These are phyloP conservation scores for Chrysemys picta DNA, from an alignment of 2,113 vertebrate species.

Conservation along the genomic window DNA sequence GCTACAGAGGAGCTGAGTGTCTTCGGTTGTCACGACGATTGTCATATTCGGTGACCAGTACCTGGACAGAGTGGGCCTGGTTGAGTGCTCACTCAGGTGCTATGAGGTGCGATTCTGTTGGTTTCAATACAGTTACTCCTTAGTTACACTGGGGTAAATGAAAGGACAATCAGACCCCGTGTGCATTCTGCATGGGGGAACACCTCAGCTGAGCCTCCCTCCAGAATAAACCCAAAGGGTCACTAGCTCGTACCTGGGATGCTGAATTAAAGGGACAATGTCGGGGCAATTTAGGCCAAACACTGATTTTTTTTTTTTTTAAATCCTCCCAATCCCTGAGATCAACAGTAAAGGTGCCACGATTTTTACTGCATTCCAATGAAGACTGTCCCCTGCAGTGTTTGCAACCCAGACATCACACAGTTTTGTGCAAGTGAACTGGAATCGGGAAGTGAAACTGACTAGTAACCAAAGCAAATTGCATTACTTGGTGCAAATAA, in stretches of 20 bases:
- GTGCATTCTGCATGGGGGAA: not conserved
- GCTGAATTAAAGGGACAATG: not conserved
- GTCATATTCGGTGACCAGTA: not conserved
- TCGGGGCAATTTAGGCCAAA: not conserved
- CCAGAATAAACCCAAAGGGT: not conserved
- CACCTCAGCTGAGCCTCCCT: not conserved
- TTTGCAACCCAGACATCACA: not conserved
- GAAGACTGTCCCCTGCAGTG: fast-evolving
- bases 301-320: fast-evolving
- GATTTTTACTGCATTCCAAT: not conserved
- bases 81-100: not conserved
- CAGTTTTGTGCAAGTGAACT: not conserved
- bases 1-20: not conserved
- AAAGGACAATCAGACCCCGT: fast-evolving
- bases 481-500: slow-evolving; percentile 38
- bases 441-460: not conserved
- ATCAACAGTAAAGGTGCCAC: fast-evolving
- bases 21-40: fast-evolving
- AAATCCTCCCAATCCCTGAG: not conserved
- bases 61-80: not conserved
- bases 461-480: slow-evolving; percentile 26
- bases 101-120: not conserved
- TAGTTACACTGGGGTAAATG: fast-evolving
- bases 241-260: not conserved
- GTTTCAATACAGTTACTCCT: not conserved